phyloP scores from a whole-genome alignment of 2,113 vertebrate species.

The Sturnira hondurensis region DNA sequence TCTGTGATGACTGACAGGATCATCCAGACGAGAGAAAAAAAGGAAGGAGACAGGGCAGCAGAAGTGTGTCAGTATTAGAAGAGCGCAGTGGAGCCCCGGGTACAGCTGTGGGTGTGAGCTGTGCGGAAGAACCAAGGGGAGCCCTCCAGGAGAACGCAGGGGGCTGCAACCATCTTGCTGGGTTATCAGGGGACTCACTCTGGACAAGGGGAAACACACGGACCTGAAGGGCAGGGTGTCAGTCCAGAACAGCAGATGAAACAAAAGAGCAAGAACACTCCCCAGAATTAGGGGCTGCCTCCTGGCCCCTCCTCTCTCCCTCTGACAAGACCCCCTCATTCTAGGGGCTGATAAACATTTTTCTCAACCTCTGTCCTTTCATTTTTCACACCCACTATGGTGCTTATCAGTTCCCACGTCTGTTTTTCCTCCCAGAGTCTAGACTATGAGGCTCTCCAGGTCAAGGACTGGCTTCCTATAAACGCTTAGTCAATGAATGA shows the following conservation, averaged over 20 bases:
- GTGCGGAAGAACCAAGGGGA: background rate
- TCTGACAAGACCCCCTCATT: background rate
- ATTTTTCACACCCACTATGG: background rate
- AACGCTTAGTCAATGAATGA: background rate
- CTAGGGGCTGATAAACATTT: background rate
- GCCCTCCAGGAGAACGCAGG: background rate
- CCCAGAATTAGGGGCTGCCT: background rate
- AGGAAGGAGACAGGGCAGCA: background rate
- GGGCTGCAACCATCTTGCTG: background rate
- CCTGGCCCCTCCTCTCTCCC: fast-evolving
- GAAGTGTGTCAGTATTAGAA: background rate
- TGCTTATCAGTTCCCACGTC: background rate
- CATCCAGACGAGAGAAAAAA: background rate
- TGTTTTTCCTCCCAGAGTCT: constrained; percentile 9
- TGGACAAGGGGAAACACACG: background rate
- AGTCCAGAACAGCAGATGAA: background rate
- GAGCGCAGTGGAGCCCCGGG: background rate
- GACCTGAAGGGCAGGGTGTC: background rate
- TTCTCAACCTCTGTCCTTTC: background rate
- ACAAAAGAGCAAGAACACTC: background rate
- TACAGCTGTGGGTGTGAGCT: background rate
- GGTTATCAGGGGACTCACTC: background rate
- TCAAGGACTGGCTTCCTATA: constrained; percentile 24
- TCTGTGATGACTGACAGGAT: background rate
- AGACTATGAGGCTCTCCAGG: background rate